Percentiles rank a stretch among this genome's conserved stretches.
Conservation (phyloP, 2,888 invertebrate species). For the Harpalus rubripes region DNA sequence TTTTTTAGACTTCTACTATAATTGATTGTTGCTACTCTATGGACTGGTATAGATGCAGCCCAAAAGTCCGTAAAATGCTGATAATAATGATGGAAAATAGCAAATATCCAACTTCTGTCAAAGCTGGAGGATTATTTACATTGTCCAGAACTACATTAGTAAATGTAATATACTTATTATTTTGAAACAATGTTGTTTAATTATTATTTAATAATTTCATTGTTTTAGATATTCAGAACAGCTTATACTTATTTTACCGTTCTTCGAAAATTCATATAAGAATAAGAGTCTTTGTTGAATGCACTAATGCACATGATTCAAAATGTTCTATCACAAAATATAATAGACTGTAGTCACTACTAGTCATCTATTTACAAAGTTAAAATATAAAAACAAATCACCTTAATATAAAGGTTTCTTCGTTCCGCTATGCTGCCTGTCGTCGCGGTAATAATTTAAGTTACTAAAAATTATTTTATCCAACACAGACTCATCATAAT, state of each 20-base stretch:
- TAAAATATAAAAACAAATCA: too few relatives aligned
- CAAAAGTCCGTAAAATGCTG: not conserved
- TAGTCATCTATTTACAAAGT: too few relatives aligned
- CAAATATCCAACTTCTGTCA: slow-evolving; percentile 5
- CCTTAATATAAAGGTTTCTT: too few relatives aligned
- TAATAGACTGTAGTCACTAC: too few relatives aligned
- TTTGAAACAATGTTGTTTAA: not conserved
- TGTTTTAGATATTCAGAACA: not conserved
- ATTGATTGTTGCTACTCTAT: not conserved
- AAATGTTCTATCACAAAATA: too few relatives aligned
- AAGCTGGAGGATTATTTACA: slow-evolving; percentile 7
- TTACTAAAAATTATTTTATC: too few relatives aligned
- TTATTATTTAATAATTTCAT: not conserved
- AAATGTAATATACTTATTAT: not conserved
- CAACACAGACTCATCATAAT: too few relatives aligned
- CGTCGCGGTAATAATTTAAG: too few relatives aligned
- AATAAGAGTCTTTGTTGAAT: not conserved
- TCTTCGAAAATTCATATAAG: not conserved
- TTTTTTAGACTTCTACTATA: slow-evolving; percentile 5
- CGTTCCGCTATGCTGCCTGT: too few relatives aligned
- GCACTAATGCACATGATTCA: too few relatives aligned
- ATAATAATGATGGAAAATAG: slow-evolving; percentile 15
- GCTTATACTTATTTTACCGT: slow-evolving; percentile 11
- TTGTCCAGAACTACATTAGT: not conserved
- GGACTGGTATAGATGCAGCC: slow-evolving; percentile 14